Evolutionary conservation across 2,113 vertebrate species (phyloP), one percentile per base, ranked within the genome.

Genomic region (Nymphicus hollandicus): DNA sequence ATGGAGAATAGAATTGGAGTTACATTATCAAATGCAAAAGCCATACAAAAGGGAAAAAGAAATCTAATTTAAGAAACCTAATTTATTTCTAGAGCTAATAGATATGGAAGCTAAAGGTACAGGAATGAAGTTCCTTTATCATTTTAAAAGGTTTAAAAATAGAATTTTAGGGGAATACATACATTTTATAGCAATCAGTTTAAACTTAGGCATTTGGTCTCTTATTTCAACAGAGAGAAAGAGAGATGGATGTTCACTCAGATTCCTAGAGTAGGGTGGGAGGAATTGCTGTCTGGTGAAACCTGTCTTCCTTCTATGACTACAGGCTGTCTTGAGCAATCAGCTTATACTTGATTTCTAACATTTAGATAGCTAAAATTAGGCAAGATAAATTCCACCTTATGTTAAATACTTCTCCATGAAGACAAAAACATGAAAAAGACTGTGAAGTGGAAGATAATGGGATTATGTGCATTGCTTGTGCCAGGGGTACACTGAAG

Each of bases 361-460:
- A 84, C 23, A 91, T 91, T 95, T 91, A 81, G 77, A 50, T 70
- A 86, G 77, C 77, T 93, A 93, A 95, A 96, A 91, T 95, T 93
- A 93, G 69, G 23, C 24, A 89, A 95, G 80, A 86, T 81, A 95
- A 95, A 95, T 95, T 95, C 69, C 52, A 93, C 44, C 33, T 64
- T 81, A 79, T 78, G 81, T 55, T 89, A 81, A 93, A 78, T 64
- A 71, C 7, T 81, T 87, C 41, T 52, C 58, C 44, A 24, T 31
- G 20, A 87, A 93, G 44, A 69, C 63, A 89, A 55, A 88, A 88
- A 46, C 88, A 58, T 3, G 11, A 69, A 82, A 87, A 88, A 49
- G 13, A 29, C 24, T 80, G 55, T 66, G 31, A 86, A 22, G 39
- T 66, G 81, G 31, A 96, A 87, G 41, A 53, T 53, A 88, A 89